Evolutionary conservation across 1,140 invertebrate species (phyloP).

Genomic region (Amyelois transitella): DNA sequence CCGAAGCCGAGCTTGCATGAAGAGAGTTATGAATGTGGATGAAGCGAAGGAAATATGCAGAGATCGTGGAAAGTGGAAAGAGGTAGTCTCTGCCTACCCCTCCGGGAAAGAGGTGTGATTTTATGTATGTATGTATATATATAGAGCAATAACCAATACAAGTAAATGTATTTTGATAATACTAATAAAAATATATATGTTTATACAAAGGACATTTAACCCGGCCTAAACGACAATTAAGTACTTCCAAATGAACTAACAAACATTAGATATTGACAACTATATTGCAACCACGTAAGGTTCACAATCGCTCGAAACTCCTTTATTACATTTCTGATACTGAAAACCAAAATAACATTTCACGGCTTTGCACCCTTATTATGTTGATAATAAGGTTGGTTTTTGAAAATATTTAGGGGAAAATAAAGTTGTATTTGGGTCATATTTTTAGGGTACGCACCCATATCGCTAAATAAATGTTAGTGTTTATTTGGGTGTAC

Average conservation of each 20-base stretch:
- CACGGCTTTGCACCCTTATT: no score
- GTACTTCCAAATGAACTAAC: background rate
- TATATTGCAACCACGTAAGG: background rate
- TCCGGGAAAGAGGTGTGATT: no score
- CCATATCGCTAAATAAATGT: background rate
- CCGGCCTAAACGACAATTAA: background rate
- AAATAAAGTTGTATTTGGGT: background rate
- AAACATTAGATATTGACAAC: background rate
- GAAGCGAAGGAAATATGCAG: no score
- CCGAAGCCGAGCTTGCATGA: no score
- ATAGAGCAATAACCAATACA: background rate
- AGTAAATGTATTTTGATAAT: background rate
- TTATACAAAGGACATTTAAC: background rate
- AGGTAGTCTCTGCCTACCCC: no score
- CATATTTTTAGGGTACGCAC: background rate
- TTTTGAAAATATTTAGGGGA: background rate
- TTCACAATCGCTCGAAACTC: background rate
- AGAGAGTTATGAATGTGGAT: no score
- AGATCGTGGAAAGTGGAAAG: no score
- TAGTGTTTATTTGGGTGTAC: background rate
- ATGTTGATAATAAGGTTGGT: background rate
- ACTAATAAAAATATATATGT: background rate
- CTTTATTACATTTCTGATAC: background rate
- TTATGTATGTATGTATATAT: no score
- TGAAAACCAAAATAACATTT: no score